A percentile compares a stretch with the other conserved stretches of the same genome.
Conservation (phyloP, 1,140 invertebrate genomes). For the Meloidogyne floridensis region DNA sequence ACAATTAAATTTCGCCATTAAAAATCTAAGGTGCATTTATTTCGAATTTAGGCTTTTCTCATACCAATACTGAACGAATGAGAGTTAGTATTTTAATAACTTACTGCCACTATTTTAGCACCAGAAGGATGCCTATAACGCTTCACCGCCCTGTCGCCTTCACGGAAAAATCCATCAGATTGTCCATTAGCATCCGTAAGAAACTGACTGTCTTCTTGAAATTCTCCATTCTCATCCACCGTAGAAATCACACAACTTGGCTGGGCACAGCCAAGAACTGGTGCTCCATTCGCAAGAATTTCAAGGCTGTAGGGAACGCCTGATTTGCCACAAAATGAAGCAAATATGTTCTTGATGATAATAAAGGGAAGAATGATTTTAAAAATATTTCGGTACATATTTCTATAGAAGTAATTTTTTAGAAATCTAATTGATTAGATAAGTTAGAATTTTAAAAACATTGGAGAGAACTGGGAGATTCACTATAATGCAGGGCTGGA, state of each 20-base stretch:
- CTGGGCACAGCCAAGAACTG: conserved; percentile 62
- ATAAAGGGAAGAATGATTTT: not conserved
- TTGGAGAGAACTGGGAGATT: no score
- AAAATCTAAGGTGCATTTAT: no score
- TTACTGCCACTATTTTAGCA: conserved; percentile 54
- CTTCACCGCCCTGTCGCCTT: conserved; percentile 55
- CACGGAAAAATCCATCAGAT: conserved; percentile 60
- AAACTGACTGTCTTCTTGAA: conserved; percentile 52
- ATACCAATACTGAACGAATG: no score
- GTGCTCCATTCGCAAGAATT: conserved; percentile 50
- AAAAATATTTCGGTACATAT: not conserved
- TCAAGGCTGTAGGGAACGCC: conserved; percentile 61
- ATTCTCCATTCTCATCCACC: conserved; percentile 50
- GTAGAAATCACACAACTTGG: conserved; percentile 55
- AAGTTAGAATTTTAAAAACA: no score
- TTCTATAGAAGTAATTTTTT: no score
- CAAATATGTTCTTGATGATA: not conserved
- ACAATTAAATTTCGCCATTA: no score
- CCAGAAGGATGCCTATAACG: conserved; percentile 47
- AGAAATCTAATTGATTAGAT: no score
- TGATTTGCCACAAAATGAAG: conserved; percentile 57
- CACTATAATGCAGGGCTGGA: no score
- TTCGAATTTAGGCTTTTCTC: no score
- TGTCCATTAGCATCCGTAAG: conserved; percentile 55
- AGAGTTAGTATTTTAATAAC: not conserved